Evolutionary conservation across 1,140 invertebrate species (phyloP), one percentile per base, ranked within the genome.

Genomic region (Asbolus verrucosus): DNA sequence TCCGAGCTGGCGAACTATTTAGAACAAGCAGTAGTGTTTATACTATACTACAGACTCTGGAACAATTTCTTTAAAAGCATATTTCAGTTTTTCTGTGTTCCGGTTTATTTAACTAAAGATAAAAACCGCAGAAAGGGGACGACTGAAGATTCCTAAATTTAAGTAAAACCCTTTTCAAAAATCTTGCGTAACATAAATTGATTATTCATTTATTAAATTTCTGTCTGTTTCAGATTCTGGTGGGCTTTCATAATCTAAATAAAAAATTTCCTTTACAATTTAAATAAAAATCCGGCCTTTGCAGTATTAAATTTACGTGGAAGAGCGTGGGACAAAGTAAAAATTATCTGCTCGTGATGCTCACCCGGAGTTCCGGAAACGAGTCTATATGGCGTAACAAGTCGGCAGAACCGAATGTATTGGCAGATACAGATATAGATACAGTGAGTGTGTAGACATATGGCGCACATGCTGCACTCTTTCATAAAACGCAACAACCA

Each of bases 371-470:
- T 11, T 19, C 46, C 46, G 46, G 46, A 54, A 54, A 54, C 18
- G 46, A 46, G 46, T 24, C 46, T 54, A 27, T 24, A 54, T 27
- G 46, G 46, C 46, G 46, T 54, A 54, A 54, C 46, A 54, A 54
- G 46, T 54, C 46, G 46, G 3, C 21, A 11, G 46, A 54, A 54
- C 3, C 21, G 19, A 27, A 2, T 13, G 19, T 54, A 54, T 54
- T 54, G 46, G 24, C 46, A 54, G 46, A 54, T 54, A 54, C 46
- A 54, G 46, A 54, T 54, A 54, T 54, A 54, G 46, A 54, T 54
- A 24, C 46, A 54, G 46, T 19, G 43, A 21, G 43, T 50, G 43
- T 50, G 43, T 54, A 54, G 46, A 54, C 46, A 54, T 54, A 27
- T 54, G 46, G 46, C 21, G 46, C 46, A 54, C 46, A 54, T 54